Evolutionary conservation across 2,113 vertebrate species (phyloP), one percentile per base, ranked within the genome.

Genomic region (Oncorhynchus kisutch): DNA sequence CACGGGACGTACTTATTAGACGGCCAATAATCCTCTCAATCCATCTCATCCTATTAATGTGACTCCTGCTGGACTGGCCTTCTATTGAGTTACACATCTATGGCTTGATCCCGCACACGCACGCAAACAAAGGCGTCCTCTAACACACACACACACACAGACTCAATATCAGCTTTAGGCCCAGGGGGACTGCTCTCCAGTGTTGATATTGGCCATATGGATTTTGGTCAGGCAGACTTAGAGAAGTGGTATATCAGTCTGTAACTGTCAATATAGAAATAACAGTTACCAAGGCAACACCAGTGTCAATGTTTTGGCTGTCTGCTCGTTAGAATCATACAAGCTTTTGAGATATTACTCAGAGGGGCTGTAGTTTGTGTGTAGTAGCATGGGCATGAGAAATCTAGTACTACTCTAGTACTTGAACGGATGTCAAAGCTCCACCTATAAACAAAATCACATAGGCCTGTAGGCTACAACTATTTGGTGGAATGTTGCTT

Each of bases 21-120:
- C 5, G 1, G 31, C 5, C 31, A 74, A 14, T 75, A 5, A 31
- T 82, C 48, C 18, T 74, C 65, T 60, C 49, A 27, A 29, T 67
- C 5, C 68, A 62, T 72, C 14, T 62, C 79, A 72, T 72, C 51
- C 59, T 48, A 39, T 49, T 64, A 60, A 85, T 66, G 57, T 70
- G 31, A 71, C 82, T 78, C 71, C 34, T 78, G 16, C 72, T 76
- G 27, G 49, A 22, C 51, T 54, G 78, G 25, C 62, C n/a, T 11
- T 74, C 16, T 72, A 57, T 51, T 13, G 60, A 51, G 49, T 51
- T 51, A 51, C 49, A 51, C 34, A 34, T 51, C 49, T 51, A 11
- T 51, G 49, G 49, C 13, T 51, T 51, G 11, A 51, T 51, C 49
- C 49, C 14, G 13, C 49, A 51, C 11, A 14, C 49, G 9, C 49